Evolutionary conservation across 2,888 invertebrate genomes (phyloP).

Genomic region (Zele albiditarsus): DNA sequence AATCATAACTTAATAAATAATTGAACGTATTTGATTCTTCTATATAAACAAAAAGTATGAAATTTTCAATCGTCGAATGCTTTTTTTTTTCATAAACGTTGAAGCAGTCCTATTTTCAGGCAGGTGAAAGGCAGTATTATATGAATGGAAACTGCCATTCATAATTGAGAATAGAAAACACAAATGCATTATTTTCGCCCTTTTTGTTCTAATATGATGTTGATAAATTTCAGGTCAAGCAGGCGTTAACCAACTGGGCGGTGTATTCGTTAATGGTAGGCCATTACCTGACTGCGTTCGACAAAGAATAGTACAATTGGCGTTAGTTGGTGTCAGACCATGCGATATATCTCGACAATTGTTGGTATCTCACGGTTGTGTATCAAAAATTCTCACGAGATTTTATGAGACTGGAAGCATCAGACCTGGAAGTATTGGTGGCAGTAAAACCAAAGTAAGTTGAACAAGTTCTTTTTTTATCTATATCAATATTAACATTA

Average conservation of each 20-base stretch:
- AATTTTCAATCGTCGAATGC: too few species aligned
- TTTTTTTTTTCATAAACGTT: too few species aligned
- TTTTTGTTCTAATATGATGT: background rate
- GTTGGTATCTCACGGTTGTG: conserved; percentile 96
- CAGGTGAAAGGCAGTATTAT: too few species aligned
- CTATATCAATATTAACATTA: background rate
- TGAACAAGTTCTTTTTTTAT: background rate
- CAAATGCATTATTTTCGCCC: background rate
- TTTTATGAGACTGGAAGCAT: conserved; percentile 98
- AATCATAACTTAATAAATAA: too few species aligned
- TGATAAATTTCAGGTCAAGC: conserved; percentile 33
- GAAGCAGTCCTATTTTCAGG: too few species aligned
- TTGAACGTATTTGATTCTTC: too few species aligned
- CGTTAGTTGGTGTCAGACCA: conserved; percentile 93
- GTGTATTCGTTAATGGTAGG: conserved; percentile 1
- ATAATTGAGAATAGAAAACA: background rate
- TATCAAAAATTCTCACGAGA: conserved; percentile 95
- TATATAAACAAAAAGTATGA: too few species aligned
- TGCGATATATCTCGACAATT: conserved; percentile 97
- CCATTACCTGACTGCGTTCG: conserved; percentile 84
- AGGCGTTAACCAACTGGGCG: conserved; percentile 13
- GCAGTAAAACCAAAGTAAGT: conserved; percentile 93
- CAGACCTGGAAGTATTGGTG: conserved; percentile 94
- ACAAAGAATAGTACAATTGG: conserved; percentile 94
- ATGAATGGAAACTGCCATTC: too few species aligned